phyloP scores from a whole-genome alignment of 2,888 invertebrate species.

The Chironomus riparius region DNA sequence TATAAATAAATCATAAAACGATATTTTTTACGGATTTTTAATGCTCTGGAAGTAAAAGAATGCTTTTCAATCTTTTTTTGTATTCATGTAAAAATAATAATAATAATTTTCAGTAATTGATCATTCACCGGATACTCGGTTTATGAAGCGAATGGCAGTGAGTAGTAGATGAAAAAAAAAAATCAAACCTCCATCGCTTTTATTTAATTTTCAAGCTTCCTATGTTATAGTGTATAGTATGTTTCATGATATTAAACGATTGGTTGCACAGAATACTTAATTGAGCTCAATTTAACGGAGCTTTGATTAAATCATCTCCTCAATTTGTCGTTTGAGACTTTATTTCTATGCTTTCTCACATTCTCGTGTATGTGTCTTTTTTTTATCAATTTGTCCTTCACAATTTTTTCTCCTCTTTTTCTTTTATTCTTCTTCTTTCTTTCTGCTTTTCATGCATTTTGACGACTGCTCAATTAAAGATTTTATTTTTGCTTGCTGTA shows the following conservation, averaged over 20 bases:
- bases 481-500: too few relatives aligned
- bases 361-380: neutral
- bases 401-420: neutral
- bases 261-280: conserved; percentile 11
- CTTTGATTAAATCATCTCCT: conserved; percentile 17
- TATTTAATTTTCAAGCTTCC: neutral
- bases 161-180: neutral
- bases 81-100: neutral
- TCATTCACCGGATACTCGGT: neutral
- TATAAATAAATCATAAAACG: conserved; percentile 14
- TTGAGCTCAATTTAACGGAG: conserved; percentile 20
- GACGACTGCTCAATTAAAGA: too few relatives aligned
- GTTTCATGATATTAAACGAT: neutral
- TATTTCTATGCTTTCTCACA: neutral
- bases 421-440: too few relatives aligned
- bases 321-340: neutral
- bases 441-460: too few relatives aligned
- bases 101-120: neutral
- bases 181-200: neutral
- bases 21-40: neutral
- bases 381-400: neutral
- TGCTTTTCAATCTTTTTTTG: neutral
- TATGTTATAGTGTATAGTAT: neutral
- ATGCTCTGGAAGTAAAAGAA: neutral
- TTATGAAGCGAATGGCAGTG: neutral